Conservation (phyloP, 2,797 vertebrate species). For the Myripristis murdjan region DNA sequence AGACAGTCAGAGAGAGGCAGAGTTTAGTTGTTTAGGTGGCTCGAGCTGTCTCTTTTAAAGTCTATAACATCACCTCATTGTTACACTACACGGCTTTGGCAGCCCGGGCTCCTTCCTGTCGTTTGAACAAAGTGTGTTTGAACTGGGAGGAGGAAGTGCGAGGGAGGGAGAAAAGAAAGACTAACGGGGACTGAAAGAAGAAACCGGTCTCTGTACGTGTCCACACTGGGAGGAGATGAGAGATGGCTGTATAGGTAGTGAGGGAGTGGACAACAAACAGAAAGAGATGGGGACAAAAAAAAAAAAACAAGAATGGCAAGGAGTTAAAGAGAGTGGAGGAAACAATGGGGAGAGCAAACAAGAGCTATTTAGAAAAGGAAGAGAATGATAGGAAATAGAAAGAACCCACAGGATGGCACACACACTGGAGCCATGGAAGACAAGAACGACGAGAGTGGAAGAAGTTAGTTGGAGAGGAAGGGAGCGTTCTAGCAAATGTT, state of each 20-base stretch:
- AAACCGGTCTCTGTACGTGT: conserved; percentile 13
- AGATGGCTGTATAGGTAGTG: not conserved
- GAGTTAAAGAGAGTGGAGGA: not conserved
- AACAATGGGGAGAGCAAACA: not conserved
- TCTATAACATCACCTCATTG: conserved; percentile 33
- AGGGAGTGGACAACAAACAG: not conserved
- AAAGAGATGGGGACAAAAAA: not conserved
- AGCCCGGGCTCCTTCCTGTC: not conserved
- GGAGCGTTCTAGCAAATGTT: conserved; percentile 37
- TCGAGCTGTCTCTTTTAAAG: conserved; percentile 34
- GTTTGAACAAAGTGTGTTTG: conserved; percentile 21
- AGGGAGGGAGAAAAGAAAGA: not conserved
- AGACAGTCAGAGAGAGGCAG: conserved; percentile 68
- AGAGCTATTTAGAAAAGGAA: conserved; percentile 10
- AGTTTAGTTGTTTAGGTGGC: conserved; percentile 53
- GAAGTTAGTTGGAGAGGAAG: conserved; percentile 41
- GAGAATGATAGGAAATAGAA: conserved; percentile 14
- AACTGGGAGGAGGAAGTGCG: conserved; percentile 5
- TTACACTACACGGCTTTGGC: not conserved
- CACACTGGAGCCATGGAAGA: too few species aligned
- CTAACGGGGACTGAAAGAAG: not conserved
- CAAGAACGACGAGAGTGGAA: conserved; percentile 51
- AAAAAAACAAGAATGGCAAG: conserved; percentile 3
- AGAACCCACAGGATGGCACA: conserved; percentile 37
- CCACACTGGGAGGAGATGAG: conserved; percentile 5